Conservation (phyloP, 2,888 invertebrate species). For the Drosophila buzzatii region DNA sequence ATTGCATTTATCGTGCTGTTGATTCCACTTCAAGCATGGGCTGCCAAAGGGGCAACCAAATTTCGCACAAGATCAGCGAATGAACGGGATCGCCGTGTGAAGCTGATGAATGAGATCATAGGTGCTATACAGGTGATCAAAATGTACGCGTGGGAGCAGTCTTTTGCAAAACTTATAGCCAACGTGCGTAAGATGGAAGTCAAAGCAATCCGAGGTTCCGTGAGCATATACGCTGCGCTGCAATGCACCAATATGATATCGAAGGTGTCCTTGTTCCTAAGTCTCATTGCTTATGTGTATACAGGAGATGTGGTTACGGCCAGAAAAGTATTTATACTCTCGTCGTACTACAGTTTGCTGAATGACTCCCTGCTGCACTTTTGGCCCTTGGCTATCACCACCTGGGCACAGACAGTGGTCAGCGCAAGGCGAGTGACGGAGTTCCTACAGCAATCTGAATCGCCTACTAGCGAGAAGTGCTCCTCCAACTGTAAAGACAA, state of each 20-base stretch:
- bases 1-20: conserved; percentile 89
- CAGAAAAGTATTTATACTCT: conserved; percentile 92
- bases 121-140: conserved; percentile 94
- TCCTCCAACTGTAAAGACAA: conserved; percentile 42
- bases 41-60: conserved; percentile 89
- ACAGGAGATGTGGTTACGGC: conserved; percentile 89
- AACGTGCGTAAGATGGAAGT: conserved; percentile 90
- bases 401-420: conserved; percentile 91
- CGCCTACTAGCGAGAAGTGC: conserved; percentile 43
- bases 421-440: conserved; percentile 90
- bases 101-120: conserved; percentile 95
- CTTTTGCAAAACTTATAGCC: conserved; percentile 90
- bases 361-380: conserved; percentile 92
- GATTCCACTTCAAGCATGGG: conserved; percentile 91
- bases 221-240: conserved; percentile 89
- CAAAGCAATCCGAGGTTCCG: conserved; percentile 88
- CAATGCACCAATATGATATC: conserved; percentile 91
- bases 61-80: conserved; percentile 89
- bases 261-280: conserved; percentile 91
- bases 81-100: conserved; percentile 93
- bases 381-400: conserved; percentile 91
- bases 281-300: conserved; percentile 89
- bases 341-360: conserved; percentile 92
- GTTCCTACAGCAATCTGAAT: conserved; percentile 86
- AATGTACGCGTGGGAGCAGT: conserved; percentile 95